Percentiles rank a stretch among this genome's conserved stretches.
Conservation (phyloP, 1,140 invertebrate genomes). For the Pogonomyrmex californicus region DNA sequence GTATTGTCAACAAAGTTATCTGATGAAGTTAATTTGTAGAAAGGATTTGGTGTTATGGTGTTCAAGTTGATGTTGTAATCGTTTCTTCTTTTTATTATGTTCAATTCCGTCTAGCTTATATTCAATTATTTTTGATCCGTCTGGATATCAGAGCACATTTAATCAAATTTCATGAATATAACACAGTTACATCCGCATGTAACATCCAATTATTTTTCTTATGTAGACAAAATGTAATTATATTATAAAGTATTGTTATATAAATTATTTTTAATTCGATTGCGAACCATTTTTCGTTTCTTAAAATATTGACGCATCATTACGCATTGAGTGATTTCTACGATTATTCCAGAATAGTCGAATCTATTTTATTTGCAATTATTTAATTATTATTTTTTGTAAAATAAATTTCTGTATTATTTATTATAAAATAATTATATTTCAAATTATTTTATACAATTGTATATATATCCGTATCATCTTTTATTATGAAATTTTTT, state of each 20-base stretch:
- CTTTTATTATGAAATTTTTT: neutral
- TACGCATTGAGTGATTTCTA: neutral
- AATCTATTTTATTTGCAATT: neutral
- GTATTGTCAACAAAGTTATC: slow-evolving; percentile 15
- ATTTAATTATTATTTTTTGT: slow-evolving; percentile 5
- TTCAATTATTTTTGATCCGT: slow-evolving; percentile 35
- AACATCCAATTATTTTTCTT: neutral
- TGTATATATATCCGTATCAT: neutral
- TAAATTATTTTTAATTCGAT: slow-evolving; percentile 41
- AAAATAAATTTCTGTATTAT: neutral
- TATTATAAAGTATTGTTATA: slow-evolving; percentile 25
- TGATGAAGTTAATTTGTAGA: slow-evolving; percentile 29
- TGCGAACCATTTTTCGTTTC: neutral
- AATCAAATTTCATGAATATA: neutral
- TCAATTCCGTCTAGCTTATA: neutral
- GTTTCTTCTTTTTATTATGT: slow-evolving; percentile 10
- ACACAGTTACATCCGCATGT: neutral
- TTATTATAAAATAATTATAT: neutral
- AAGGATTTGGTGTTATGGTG: neutral
- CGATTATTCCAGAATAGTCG: neutral
- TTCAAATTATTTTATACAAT: neutral
- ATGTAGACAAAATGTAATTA: slow-evolving; percentile 16
- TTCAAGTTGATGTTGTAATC: slow-evolving; percentile 21
- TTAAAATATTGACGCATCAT: neutral
- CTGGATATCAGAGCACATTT: neutral